These are phyloP conservation scores for Pheosia gnoma DNA, from an alignment of 2,888 invertebrate species.

Conservation along the genomic window DNA sequence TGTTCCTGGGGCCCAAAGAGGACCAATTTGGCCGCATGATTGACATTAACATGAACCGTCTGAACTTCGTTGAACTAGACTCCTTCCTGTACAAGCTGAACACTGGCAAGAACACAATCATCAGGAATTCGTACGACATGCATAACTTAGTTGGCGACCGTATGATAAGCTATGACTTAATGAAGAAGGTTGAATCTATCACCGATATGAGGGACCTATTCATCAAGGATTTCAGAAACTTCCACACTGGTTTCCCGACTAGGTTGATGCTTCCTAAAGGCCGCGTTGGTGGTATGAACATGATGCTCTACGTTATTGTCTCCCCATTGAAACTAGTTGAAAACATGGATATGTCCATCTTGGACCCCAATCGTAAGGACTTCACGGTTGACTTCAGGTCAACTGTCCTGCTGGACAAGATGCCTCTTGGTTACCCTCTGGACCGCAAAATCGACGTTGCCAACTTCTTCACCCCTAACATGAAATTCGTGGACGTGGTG, in stretches of 20 bases:
- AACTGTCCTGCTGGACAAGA: constrained; percentile 82
- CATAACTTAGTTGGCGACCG: constrained; percentile 87
- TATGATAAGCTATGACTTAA: constrained; percentile 85
- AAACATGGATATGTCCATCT: constrained; percentile 61
- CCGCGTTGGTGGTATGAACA: constrained; percentile 85
- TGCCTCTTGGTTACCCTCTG: constrained; percentile 89
- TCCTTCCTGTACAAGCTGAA: constrained; percentile 85
- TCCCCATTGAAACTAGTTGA: constrained; percentile 79
- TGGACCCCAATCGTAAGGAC: constrained; percentile 77
- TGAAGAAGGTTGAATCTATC: constrained; percentile 85
- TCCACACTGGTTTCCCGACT: constrained; percentile 87
- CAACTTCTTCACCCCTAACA: constrained; percentile 87
- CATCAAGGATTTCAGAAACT: constrained; percentile 67
- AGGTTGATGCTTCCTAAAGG: constrained; percentile 90
- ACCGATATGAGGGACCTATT: constrained; percentile 63
- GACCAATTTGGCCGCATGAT: constrained; percentile 83
- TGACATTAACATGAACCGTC: constrained; percentile 83
- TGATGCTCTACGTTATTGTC: constrained; percentile 86
- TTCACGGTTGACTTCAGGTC: constrained; percentile 66
- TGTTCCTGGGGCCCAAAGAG: constrained; percentile 88
- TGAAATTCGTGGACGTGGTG: constrained; percentile 86
- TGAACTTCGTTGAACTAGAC: constrained; percentile 87
- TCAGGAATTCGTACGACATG: constrained; percentile 86
- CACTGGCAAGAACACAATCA: constrained; percentile 86
- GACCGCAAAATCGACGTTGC: constrained; percentile 86